A percentile compares a stretch with the other conserved stretches of the same genome.
Conservation (phyloP, 2,113 vertebrate species). For the Nothocercus julius region DNA sequence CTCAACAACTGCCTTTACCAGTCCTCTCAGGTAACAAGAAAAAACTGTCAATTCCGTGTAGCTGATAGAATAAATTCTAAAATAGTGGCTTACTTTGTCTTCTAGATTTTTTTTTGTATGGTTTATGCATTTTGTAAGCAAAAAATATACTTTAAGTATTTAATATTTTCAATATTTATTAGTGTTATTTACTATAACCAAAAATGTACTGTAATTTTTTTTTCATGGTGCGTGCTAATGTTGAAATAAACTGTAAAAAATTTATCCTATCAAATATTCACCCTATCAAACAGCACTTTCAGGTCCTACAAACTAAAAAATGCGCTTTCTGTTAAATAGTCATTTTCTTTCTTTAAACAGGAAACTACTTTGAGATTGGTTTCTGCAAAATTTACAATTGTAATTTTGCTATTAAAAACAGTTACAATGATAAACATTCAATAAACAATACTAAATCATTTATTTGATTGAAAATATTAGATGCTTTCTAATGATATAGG, state of each 20-base stretch:
- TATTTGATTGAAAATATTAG: not conserved
- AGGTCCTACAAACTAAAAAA: not conserved
- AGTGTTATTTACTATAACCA: not conserved
- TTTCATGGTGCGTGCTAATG: not conserved
- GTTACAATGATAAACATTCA: not conserved
- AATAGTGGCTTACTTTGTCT: not conserved
- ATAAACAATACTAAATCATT: not conserved
- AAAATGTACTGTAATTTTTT: not conserved
- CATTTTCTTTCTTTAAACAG: not conserved
- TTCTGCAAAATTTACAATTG: not conserved
- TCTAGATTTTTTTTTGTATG: not conserved
- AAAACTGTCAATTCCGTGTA: not conserved
- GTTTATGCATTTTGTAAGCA: not conserved
- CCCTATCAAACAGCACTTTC: not conserved
- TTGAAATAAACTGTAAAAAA: not conserved
- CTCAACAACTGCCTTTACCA: not conserved
- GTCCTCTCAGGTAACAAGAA: not conserved
- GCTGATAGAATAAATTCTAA: not conserved
- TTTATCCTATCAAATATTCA: not conserved
- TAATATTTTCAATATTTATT: not conserved
- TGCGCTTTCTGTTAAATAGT: rapidly evolving
- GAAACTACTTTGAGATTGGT: not conserved
- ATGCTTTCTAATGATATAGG: not conserved
- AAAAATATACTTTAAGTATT: not conserved
- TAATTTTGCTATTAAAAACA: not conserved